phyloP scores from a whole-genome alignment of 1,140 invertebrate species.

The Trachelipus rathkii region DNA sequence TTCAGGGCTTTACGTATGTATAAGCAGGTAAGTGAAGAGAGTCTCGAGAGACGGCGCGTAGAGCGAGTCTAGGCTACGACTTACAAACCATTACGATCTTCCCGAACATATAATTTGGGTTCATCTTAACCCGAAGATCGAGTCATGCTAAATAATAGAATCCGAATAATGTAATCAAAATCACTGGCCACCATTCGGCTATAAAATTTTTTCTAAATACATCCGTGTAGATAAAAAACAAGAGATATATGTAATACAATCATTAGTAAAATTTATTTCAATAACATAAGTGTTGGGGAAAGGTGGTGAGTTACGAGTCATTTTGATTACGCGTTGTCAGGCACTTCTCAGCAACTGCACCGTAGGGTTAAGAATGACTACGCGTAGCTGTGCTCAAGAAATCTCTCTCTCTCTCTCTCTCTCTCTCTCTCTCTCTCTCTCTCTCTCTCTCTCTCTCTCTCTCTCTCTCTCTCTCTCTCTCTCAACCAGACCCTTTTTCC shows the following conservation, averaged over 20 bases:
- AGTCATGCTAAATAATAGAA: conserved; percentile 6
- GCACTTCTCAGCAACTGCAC: not conserved
- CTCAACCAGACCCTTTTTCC: not conserved
- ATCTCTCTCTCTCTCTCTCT: not conserved
- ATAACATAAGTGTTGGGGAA: not conserved
- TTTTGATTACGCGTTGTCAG: not conserved
- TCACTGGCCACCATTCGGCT: not conserved
- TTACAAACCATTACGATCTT: not conserved
- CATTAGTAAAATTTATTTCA: no score
- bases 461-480: no score
- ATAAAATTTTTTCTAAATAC: no score
- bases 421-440: no score
- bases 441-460: no score
- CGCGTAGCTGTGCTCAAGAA: not conserved
- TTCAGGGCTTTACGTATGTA: no score
- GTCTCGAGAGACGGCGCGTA: not conserved
- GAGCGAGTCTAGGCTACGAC: not conserved
- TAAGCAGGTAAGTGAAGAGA: no score
- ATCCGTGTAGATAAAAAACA: no score
- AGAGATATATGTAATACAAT: no score
- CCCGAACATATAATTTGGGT: conserved; percentile 1
- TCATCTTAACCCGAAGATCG: not conserved
- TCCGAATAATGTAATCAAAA: not conserved
- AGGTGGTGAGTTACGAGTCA: not conserved
- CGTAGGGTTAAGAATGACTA: not conserved